Evolutionary conservation across 2,113 vertebrate species (phyloP), one percentile per base, ranked within the genome.

Genomic region (Strigops habroptila): DNA sequence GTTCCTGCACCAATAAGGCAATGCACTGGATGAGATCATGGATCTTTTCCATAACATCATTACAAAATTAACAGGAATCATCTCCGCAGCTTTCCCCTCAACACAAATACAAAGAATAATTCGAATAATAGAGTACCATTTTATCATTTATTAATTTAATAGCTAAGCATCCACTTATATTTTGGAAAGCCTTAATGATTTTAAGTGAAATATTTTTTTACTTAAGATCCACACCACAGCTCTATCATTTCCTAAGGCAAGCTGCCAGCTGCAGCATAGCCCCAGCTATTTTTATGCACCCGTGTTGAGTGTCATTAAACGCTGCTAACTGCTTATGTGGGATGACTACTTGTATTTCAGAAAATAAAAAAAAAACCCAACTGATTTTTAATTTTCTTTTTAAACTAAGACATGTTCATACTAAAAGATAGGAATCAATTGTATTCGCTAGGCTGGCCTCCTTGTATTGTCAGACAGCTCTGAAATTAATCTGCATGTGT

Each of bases 351-450:
- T 75, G 12, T 41, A 67, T 28, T 51, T 59, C n/a, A 49, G 19
- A 5, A 37, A 71, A 49, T 67, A 33, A 1, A 1, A 2, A 33
- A 69, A 57, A 67, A 43, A 2, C 0, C 5, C 5, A 1, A 1
- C 3, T 4, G 4, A 7, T 28, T 52, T 71, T 39, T 17, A 5
- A 14, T 69, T 74, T 49, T 9, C 18, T 85, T 82, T 81, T 80
- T 69, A 48, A 90, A 80, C 5, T 33, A 59, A 70, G 67, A 39
- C 13, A 76, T 10, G 22, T 44, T 87, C 19, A 44, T 10, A 46
- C 41, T 76, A 91, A 81, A 31, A 35, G 57, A 35, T 7, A 52
- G 28, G 2, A 84, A 63, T 41, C 78, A 78, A 76, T 43, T 31
- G 4, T 14, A 48, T 64, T 28, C 82, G 35, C 18, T 78, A 74